Evolutionary conservation across 2,797 vertebrate genomes (phyloP), one percentile per base, ranked within the genome.

Genomic region (Alosa sapidissima): DNA sequence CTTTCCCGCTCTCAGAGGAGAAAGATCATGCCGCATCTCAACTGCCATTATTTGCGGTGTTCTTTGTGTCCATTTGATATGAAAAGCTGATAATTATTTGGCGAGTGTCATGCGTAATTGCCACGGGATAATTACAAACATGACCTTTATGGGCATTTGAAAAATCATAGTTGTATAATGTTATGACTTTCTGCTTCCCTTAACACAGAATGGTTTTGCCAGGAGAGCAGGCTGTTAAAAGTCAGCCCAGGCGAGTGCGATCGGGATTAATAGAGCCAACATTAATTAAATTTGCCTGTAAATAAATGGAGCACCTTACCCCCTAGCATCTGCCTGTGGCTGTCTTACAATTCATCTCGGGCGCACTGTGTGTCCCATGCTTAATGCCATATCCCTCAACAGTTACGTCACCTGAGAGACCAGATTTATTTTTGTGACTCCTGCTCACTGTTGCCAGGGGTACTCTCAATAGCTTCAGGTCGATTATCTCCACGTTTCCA

Each of bases 101-200:
- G 47, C 4, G 52, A 86, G 84, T 83, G 82, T 65, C 81, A 85
- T 16, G 85, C 81, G 82, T 84, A 85, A 87, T 84, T 83, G 41
- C 84, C 81, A 68, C 19, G 19, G 83, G 87, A 90, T 93, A 91
- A 94, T 94, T 92, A 94, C 90, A 90, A 92, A 88, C 88, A 85
- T 93, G 93, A 94, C 94, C 93, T 95, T 94, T 93, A 91, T 87
- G 88, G 86, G 84, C 91, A 88, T 87, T 88, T 89, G 90, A 93
- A 92, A 92, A 93, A 92, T 94, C 90, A 90, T 88, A 90, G 90
- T 89, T 90, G 89, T 90, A 90, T 87, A 92, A 92, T 92, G 90
- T 93, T 91, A 84, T 81, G 82, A 83, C 81, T 87, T 86, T 84
- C 83, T 85, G 84, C 82, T 85, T 87, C 78, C 81, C 54, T 84